Conservation (phyloP, 2,113 vertebrate genomes). For the Nematolebias whitei region DNA sequence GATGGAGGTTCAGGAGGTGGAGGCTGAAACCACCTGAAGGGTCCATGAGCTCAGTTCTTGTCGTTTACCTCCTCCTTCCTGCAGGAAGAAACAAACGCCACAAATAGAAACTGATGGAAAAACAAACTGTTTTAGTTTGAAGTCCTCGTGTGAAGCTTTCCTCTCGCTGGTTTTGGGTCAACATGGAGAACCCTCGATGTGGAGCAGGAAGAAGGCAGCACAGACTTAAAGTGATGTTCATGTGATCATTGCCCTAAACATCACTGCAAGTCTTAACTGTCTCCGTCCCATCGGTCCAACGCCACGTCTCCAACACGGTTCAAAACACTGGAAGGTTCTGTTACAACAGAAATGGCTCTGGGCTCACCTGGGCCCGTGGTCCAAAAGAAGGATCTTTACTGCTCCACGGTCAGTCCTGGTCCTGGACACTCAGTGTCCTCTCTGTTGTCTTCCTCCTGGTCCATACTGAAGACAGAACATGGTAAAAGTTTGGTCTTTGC, state of each 20-base stretch:
- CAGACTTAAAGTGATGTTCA: slow-evolving; percentile 99
- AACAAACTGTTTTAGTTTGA: no score
- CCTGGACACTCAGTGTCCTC: no score
- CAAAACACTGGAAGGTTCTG: background rate
- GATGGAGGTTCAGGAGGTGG: no score
- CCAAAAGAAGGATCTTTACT: slow-evolving; percentile 84
- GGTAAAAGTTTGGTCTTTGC: no score
- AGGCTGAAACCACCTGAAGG: no score
- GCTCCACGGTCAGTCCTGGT: no score
- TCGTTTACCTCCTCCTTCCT: no score
- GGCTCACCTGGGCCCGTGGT: slow-evolving; percentile 91
- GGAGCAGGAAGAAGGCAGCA: slow-evolving; percentile 88
- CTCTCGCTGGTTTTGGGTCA: background rate
- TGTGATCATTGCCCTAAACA: slow-evolving; percentile 95
- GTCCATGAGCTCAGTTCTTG: no score
- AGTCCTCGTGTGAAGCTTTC: background rate
- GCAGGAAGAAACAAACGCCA: no score
- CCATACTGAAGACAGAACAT: no score
- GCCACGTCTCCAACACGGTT: background rate
- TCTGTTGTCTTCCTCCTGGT: no score
- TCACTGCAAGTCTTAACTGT: slow-evolving; percentile 99
- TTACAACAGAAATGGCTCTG: background rate
- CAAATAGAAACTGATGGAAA: no score
- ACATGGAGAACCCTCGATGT: slow-evolving; percentile 18
- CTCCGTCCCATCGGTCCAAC: slow-evolving; percentile 63